Percentiles rank a stretch among this genome's conserved stretches.
These are phyloP conservation scores for Neotoma lepida DNA, from an alignment of 2,113 vertebrate species.

Conservation along the genomic window DNA sequence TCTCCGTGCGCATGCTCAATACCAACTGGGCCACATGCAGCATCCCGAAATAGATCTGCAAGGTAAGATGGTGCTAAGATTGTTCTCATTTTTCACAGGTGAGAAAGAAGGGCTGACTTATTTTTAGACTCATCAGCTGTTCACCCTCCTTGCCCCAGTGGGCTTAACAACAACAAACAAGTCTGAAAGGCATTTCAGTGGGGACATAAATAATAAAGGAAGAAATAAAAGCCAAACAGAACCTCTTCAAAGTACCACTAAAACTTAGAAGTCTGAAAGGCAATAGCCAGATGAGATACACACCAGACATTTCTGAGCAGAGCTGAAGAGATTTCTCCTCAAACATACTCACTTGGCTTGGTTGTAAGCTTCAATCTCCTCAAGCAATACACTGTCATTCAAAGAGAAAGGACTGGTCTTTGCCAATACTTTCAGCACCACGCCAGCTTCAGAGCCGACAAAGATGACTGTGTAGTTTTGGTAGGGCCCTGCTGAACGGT, in stretches of 20 bases:
- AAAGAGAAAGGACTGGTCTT: conserved; percentile 92
- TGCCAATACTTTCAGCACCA: conserved; percentile 96
- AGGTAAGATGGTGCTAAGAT: conserved; percentile 63
- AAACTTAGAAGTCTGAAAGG: conserved; percentile 57
- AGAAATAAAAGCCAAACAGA: conserved; percentile 22
- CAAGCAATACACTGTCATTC: conserved; percentile 95
- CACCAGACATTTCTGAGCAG: conserved; percentile 2
- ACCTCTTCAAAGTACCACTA: conserved; percentile 36
- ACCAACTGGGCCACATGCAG: not conserved
- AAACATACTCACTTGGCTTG: conserved; percentile 92
- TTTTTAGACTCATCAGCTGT: conserved; percentile 73
- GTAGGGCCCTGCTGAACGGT: conserved; percentile 93
- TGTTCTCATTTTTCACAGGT: conserved; percentile 69
- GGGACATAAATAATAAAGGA: not conserved
- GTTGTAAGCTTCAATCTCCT: conserved; percentile 98
- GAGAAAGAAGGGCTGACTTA: conserved; percentile 68
- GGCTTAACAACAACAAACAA: conserved; percentile 56
- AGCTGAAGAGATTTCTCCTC: conserved; percentile 7
- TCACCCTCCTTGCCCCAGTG: not conserved
- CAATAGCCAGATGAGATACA: conserved; percentile 54
- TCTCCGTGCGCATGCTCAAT: not conserved
- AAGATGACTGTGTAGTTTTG: conserved; percentile 98
- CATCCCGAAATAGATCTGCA: conserved; percentile 54
- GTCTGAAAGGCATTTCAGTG: conserved; percentile 5
- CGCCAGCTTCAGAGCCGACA: conserved; percentile 95